Evolutionary conservation across 1,140 invertebrate genomes (phyloP).

Genomic region (Goniozus legneri): DNA sequence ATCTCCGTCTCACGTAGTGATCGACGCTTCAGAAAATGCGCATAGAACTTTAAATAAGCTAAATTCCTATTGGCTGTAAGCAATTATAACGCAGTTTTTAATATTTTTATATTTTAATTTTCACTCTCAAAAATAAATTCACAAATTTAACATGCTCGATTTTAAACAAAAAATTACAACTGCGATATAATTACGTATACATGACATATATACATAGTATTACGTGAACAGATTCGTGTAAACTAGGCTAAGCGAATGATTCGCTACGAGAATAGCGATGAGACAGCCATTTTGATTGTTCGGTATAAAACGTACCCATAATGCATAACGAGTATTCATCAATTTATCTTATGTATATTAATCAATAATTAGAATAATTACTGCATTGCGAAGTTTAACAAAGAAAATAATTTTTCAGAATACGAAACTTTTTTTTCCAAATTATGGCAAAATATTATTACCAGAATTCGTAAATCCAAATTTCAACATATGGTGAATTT

Average conservation of each 20-base stretch:
- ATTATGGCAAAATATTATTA: neutral
- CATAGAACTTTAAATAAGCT: too few relatives aligned
- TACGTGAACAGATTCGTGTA: neutral
- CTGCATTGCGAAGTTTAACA: too few relatives aligned
- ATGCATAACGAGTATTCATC: conserved; percentile 22
- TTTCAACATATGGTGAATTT: neutral
- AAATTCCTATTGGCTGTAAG: neutral
- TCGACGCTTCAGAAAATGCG: too few relatives aligned
- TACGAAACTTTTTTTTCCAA: neutral
- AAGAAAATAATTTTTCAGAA: neutral
- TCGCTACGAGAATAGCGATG: conserved; percentile 19
- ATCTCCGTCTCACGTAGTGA: too few relatives aligned
- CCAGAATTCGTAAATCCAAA: neutral
- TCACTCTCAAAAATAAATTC: neutral
- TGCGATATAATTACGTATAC: neutral
- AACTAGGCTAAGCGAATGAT: neutral
- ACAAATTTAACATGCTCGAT: neutral
- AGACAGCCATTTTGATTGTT: conserved; percentile 35
- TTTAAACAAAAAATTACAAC: neutral
- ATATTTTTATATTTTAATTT: neutral
- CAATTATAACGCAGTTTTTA: neutral
- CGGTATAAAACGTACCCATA: conserved; percentile 32
- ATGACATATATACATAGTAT: neutral
- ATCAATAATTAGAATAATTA: conserved; percentile 9
- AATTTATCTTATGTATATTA: conserved; percentile 13